These are phyloP conservation scores for Apis mellifera DNA, from an alignment of 1,140 invertebrate species.

Conservation along the genomic window DNA sequence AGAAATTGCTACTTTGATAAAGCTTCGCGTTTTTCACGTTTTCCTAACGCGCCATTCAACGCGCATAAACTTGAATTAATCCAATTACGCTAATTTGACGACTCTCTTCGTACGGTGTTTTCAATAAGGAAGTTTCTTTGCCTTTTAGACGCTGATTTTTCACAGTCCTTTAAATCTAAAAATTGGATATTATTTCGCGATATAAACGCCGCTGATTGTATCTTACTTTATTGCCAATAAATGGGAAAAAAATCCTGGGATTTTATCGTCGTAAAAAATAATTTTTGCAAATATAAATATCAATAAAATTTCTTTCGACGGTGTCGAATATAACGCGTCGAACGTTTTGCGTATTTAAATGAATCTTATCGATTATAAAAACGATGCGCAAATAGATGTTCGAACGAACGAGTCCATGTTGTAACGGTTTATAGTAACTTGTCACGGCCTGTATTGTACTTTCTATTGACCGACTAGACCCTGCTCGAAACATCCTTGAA, in stretches of 20 bases:
- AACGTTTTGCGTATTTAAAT: neutral
- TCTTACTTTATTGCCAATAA: neutral
- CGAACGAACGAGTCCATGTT: neutral
- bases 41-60: slow-evolving; percentile 15
- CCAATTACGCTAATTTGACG: slow-evolving; percentile 46
- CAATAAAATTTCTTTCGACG: neutral
- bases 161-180: neutral
- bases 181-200: slow-evolving; percentile 1
- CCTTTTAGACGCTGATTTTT: neutral
- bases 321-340: neutral
- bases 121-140: neutral
- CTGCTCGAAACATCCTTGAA: slow-evolving; percentile 19
- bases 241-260: neutral
- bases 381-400: neutral
- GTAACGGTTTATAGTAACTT: slow-evolving; percentile 31
- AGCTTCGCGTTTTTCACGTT: slow-evolving; percentile 18
- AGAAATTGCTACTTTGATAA: slow-evolving; percentile 36
- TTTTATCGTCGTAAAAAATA: too few relatives aligned
- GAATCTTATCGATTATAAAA: neutral
- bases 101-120: slow-evolving; percentile 3
- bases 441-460: slow-evolving; percentile 38
- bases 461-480: slow-evolving; percentile 43
- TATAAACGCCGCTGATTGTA: neutral
- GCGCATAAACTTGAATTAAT: slow-evolving; percentile 12
- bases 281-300: too few relatives aligned